Evolutionary conservation across 2,797 vertebrate species (phyloP).

Genomic region (Luscinia luscinia): DNA sequence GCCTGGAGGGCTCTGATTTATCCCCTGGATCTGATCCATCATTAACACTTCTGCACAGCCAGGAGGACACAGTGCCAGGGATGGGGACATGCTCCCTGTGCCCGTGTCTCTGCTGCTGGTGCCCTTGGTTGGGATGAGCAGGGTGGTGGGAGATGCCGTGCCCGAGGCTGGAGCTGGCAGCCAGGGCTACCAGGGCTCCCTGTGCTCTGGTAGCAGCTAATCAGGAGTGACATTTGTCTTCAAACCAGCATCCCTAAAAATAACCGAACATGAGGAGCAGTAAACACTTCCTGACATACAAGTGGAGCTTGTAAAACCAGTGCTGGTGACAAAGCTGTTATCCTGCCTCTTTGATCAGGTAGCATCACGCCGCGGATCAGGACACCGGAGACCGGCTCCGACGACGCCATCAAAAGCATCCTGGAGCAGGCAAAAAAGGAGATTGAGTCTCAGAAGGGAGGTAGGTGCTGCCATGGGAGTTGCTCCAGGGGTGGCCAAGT

Average conservation of each 20-base stretch:
- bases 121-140: not conserved
- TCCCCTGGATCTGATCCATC: not conserved
- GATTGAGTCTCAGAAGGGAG: slow-evolving; percentile 96
- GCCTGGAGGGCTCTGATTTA: not conserved
- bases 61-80: not conserved
- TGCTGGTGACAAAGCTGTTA: not conserved
- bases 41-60: not conserved
- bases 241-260: slow-evolving; percentile 43
- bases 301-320: slow-evolving; percentile 30
- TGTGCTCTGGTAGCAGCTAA: fast-evolving
- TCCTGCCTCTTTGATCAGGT: slow-evolving; percentile 82
- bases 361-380: slow-evolving; percentile 98
- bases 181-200: not conserved
- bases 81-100: fast-evolving
- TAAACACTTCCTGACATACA: slow-evolving; percentile 32
- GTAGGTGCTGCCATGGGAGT: slow-evolving; percentile 51
- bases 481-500: fast-evolving
- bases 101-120: fast-evolving
- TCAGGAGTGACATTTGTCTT: not conserved
- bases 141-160: not conserved
- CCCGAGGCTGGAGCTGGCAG: not conserved
- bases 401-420: slow-evolving; percentile 98
- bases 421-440: slow-evolving; percentile 99
- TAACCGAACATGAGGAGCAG: not conserved
- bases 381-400: slow-evolving; percentile 97